Evolutionary conservation across 2,888 invertebrate genomes (phyloP).

Genomic region (Agrenia bidenticulata): DNA sequence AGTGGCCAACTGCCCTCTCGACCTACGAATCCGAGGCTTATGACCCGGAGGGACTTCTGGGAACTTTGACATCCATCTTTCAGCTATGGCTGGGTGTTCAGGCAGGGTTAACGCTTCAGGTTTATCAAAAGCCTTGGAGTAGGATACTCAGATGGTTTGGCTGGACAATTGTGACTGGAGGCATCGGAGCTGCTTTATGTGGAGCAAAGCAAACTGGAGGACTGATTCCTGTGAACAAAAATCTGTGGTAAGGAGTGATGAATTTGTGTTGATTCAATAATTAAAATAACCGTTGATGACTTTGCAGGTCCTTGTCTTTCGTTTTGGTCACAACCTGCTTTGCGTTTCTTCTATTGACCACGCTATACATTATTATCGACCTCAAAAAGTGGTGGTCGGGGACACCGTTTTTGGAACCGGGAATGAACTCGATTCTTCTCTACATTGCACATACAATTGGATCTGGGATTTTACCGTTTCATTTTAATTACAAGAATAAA

Average conservation of each 20-base stretch:
- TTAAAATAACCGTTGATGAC: no score
- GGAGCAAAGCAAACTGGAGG: slow-evolving; percentile 35
- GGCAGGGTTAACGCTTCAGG: slow-evolving; percentile 73
- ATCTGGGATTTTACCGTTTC: slow-evolving; percentile 72
- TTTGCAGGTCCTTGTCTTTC: slow-evolving; percentile 55
- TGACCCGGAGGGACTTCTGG: slow-evolving; percentile 79
- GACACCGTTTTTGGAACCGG: slow-evolving; percentile 62
- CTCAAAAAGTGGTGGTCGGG: slow-evolving; percentile 74
- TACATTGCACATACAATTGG: slow-evolving; percentile 83
- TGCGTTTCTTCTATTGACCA: slow-evolving; percentile 63
- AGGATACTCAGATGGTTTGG: slow-evolving; percentile 63
- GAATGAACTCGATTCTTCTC: slow-evolving; percentile 82
- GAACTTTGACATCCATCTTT: slow-evolving; percentile 67
- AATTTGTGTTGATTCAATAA: not conserved
- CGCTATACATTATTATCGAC: slow-evolving; percentile 72
- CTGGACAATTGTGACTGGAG: slow-evolving; percentile 61
- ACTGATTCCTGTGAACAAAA: slow-evolving; percentile 77
- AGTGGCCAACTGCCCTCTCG: slow-evolving; percentile 66
- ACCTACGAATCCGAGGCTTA: slow-evolving; percentile 62
- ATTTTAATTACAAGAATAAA: slow-evolving; percentile 64
- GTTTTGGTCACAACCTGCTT: slow-evolving; percentile 20
- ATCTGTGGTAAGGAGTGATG: slow-evolving; percentile 72
- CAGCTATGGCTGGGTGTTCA: slow-evolving; percentile 73
- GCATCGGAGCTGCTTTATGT: slow-evolving; percentile 27
- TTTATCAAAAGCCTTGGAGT: slow-evolving; percentile 65